These are phyloP conservation scores for Saturnia pavonia DNA, from an alignment of 2,888 invertebrate species.

Conservation along the genomic window DNA sequence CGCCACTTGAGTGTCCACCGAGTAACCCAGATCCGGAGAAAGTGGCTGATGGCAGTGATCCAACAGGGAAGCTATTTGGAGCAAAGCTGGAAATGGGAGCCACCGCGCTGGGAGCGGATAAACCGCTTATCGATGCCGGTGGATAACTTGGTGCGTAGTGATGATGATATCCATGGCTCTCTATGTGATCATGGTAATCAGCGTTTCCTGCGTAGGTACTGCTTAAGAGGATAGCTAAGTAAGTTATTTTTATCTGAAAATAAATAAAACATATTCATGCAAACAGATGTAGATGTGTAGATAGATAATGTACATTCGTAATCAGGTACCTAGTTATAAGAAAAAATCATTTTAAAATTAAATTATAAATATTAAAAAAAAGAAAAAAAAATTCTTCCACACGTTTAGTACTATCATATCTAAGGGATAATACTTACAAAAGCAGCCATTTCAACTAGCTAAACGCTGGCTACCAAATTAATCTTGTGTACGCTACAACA, in stretches of 20 bases:
- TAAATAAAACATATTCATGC: conserved; percentile 28
- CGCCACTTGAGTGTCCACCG: conserved; percentile 29
- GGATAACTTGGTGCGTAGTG: conserved; percentile 25
- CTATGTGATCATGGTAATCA: conserved; percentile 23
- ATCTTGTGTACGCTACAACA: conserved; percentile 67
- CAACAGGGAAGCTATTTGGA: conserved; percentile 70
- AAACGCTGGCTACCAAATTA: conserved; percentile 73
- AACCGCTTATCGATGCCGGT: conserved; percentile 25
- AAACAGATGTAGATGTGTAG: no score
- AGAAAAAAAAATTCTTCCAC: no score
- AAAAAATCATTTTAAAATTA: no score
- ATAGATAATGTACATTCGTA: no score
- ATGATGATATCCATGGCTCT: conserved; percentile 23
- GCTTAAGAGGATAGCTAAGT: conserved; percentile 71
- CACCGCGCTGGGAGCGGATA: conserved; percentile 28
- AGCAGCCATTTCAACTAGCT: conserved; percentile 77
- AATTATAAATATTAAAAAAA: no score
- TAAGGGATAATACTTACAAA: conserved; percentile 61
- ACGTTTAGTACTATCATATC: neutral
- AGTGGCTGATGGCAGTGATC: conserved; percentile 69
- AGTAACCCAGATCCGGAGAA: conserved; percentile 51
- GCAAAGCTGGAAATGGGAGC: conserved; percentile 59
- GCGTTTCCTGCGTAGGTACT: conserved; percentile 57
- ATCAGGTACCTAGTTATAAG: no score
- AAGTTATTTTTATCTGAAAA: conserved; percentile 70